Conservation (phyloP, 2,888 invertebrate genomes). For the Anodontia alba region DNA sequence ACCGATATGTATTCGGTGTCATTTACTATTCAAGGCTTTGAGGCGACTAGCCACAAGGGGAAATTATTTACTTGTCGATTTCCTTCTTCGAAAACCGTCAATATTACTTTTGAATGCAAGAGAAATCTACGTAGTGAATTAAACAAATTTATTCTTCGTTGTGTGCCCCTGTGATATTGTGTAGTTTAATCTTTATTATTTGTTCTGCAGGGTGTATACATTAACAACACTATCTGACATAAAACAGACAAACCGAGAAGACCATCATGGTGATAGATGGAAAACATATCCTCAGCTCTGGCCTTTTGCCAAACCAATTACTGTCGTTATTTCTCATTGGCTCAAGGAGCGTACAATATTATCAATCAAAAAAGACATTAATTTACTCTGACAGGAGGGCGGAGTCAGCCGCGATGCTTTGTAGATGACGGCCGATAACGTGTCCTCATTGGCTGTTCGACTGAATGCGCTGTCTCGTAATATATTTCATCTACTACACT, state of each 20-base stretch:
- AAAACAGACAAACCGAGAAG: constrained; percentile 63
- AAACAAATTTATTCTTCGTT: constrained; percentile 54
- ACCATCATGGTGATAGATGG: constrained; percentile 64
- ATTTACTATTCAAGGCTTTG: constrained; percentile 16
- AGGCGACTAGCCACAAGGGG: constrained; percentile 22
- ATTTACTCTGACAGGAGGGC: constrained; percentile 61
- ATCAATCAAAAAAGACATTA: constrained; percentile 63
- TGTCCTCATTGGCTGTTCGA: constrained; percentile 40
- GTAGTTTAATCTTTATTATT: constrained; percentile 61
- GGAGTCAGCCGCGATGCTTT: constrained; percentile 28
- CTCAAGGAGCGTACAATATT: constrained; percentile 55
- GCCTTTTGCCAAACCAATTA: constrained; percentile 68
- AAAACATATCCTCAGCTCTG: constrained; percentile 59
- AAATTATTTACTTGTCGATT: constrained; percentile 17
- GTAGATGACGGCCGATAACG: constrained; percentile 46
- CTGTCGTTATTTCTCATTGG: constrained; percentile 66
- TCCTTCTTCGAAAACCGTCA: background rate
- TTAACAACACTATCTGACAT: constrained; percentile 66
- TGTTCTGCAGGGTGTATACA: constrained; percentile 62
- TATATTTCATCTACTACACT: constrained; percentile 52
- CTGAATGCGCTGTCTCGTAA: constrained; percentile 48
- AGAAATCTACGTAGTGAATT: constrained; percentile 19
- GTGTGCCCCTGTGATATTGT: constrained; percentile 50
- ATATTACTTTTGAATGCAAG: constrained; percentile 4
- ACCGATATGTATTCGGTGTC: constrained; percentile 42